Conservation (phyloP, 2,797 vertebrate genomes). For the Taeniopygia guttata region DNA sequence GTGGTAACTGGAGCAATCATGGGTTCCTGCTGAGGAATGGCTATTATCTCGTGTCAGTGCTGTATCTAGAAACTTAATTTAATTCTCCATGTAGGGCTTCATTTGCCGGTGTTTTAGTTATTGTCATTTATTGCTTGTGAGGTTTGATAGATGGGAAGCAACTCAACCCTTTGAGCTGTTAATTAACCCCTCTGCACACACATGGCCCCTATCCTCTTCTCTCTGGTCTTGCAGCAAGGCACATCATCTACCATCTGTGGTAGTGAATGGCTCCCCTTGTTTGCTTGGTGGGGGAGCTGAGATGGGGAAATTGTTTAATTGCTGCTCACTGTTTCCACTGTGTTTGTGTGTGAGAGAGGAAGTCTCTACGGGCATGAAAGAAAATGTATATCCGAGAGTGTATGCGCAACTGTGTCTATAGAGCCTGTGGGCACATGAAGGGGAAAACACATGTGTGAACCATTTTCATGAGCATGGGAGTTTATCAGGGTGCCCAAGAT, state of each 20-base stretch:
- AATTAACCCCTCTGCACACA: constrained; percentile 60
- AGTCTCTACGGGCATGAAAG: background rate
- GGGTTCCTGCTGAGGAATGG: constrained; percentile 24
- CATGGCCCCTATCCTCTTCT: constrained; percentile 10
- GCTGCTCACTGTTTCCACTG: constrained; percentile 21
- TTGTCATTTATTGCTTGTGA: constrained; percentile 63
- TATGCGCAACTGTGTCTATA: background rate
- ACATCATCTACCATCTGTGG: constrained; percentile 42
- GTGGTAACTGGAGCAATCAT: constrained; percentile 39
- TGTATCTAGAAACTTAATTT: constrained; percentile 63
- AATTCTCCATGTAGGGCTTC: constrained; percentile 55
- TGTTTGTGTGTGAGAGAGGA: background rate
- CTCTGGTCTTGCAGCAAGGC: background rate
- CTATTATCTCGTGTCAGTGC: constrained; percentile 35
- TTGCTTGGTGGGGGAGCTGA: constrained; percentile 22
- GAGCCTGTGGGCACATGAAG: background rate
- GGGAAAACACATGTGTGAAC: rapidly evolving
- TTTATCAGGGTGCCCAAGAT: background rate
- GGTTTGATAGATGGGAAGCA: constrained; percentile 54
- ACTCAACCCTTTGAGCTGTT: constrained; percentile 62
- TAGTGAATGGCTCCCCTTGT: constrained; percentile 30
- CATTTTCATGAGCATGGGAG: background rate
- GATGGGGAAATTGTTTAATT: constrained; percentile 45
- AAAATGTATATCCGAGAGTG: background rate
- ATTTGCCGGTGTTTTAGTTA: constrained; percentile 63